Evolutionary conservation across 2,888 invertebrate species (phyloP).

Genomic region (Tholera decimalis): DNA sequence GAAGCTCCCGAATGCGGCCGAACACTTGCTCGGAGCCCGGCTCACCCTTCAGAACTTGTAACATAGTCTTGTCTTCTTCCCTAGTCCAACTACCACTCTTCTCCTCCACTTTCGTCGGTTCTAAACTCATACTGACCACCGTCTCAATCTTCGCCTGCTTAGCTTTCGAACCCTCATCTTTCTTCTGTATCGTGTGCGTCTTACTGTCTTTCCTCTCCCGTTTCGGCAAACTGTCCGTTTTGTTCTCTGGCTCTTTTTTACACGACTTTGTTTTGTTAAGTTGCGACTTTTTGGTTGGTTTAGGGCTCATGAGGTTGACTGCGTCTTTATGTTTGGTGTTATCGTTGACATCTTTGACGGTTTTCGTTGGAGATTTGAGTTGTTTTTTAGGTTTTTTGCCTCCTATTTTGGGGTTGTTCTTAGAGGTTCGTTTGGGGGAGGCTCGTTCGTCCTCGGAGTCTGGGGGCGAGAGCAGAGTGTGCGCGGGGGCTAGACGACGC

Average conservation of each 20-base stretch:
- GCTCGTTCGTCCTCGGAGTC: conserved; percentile 83
- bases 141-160: conserved; percentile 78
- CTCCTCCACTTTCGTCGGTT: conserved; percentile 67
- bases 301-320: conserved; percentile 74
- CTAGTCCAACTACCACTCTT: conserved; percentile 92
- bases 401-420: conserved; percentile 75
- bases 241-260: conserved; percentile 71
- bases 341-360: conserved; percentile 83
- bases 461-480: conserved; percentile 77
- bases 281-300: conserved; percentile 72
- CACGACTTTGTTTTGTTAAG: conserved; percentile 70
- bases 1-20: conserved; percentile 87
- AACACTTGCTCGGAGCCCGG: conserved; percentile 93
- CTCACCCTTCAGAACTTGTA: conserved; percentile 94
- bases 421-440: conserved; percentile 79
- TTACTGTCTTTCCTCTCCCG: conserved; percentile 76
- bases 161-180: conserved; percentile 70
- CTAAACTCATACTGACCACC: conserved; percentile 55
- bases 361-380: conserved; percentile 86
- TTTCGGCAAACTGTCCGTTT: conserved; percentile 59
- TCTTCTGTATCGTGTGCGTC: conserved; percentile 64
- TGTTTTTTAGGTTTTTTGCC: conserved; percentile 83
- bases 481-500: conserved; percentile 80
- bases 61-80: conserved; percentile 95
- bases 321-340: conserved; percentile 83